phyloP scores from a whole-genome alignment of 2,113 vertebrate genomes.

The Thalassoma bifasciatum region DNA sequence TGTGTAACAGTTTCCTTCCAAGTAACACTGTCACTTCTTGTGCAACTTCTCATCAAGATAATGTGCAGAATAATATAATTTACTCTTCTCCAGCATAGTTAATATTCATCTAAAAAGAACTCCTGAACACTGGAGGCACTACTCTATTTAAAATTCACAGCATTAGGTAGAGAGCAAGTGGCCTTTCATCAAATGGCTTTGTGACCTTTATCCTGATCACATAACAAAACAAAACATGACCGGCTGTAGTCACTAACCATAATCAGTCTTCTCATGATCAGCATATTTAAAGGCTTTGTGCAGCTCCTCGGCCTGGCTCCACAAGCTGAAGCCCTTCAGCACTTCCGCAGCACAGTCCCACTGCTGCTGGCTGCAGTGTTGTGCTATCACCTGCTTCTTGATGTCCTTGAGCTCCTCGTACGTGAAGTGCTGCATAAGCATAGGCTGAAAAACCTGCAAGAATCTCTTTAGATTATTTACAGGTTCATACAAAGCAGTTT shows the following conservation, averaged over 20 bases:
- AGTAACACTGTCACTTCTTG: too few relatives aligned
- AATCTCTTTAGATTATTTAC: slow-evolving; percentile 40
- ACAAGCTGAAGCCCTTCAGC: slow-evolving; percentile 89
- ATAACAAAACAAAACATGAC: not conserved
- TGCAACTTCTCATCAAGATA: too few relatives aligned
- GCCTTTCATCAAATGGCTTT: too few relatives aligned
- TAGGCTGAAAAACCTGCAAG: slow-evolving; percentile 96
- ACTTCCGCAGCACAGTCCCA: slow-evolving; percentile 85
- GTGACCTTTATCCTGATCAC: too few relatives aligned
- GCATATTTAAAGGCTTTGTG: slow-evolving; percentile 95
- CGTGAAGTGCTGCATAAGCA: slow-evolving; percentile 99
- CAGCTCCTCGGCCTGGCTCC: slow-evolving; percentile 93
- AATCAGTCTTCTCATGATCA: slow-evolving; percentile 92
- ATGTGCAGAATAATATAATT: too few relatives aligned
- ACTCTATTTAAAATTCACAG: too few relatives aligned
- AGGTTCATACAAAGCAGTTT: not conserved
- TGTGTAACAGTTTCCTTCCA: too few relatives aligned
- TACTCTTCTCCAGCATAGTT: too few relatives aligned
- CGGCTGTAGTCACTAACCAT: slow-evolving; percentile 82
- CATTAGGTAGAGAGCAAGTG: too few relatives aligned
- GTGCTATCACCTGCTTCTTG: slow-evolving; percentile 97
- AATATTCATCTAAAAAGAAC: too few relatives aligned
- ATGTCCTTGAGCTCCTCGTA: slow-evolving; percentile 98
- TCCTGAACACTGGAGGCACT: too few relatives aligned
- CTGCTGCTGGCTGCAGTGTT: slow-evolving; percentile 90